phyloP scores from a whole-genome alignment of 2,888 invertebrate species.

The Tortricodes alternella region DNA sequence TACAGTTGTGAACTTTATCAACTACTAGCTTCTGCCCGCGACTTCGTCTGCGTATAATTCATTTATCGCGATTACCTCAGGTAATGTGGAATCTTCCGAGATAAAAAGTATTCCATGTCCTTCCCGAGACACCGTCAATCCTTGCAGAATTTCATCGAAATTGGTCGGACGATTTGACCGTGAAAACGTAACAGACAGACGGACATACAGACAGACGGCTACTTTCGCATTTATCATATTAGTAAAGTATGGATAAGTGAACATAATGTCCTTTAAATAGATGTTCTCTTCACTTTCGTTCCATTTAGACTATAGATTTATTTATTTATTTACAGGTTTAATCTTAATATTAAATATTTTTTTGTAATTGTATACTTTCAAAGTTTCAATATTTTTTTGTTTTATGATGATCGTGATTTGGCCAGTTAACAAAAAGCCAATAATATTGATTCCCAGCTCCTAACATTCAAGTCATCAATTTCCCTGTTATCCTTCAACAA shows the following conservation, averaged over 20 bases:
- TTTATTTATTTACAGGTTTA: slow-evolving; percentile 56
- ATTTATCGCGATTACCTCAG: too few species aligned
- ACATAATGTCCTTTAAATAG: slow-evolving; percentile 59
- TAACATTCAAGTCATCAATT: background rate
- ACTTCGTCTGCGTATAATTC: too few species aligned
- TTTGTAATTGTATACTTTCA: slow-evolving; percentile 41
- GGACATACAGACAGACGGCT: too few species aligned
- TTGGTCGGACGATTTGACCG: too few species aligned
- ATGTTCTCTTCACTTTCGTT: slow-evolving; percentile 74
- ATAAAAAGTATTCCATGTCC: too few species aligned
- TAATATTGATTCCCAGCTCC: background rate
- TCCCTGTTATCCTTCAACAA: background rate
- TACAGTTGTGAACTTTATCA: slow-evolving; percentile 76
- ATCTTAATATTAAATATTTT: slow-evolving; percentile 43
- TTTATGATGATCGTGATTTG: slow-evolving; percentile 13
- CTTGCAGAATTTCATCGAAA: too few species aligned
- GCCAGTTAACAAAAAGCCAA: background rate
- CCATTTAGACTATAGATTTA: slow-evolving; percentile 55
- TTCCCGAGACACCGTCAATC: too few species aligned
- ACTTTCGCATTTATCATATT: too few species aligned
- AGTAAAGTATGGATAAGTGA: too few species aligned
- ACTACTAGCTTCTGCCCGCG: too few species aligned
- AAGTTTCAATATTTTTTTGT: slow-evolving; percentile 24
- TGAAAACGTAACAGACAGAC: too few species aligned
- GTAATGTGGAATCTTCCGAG: too few species aligned